phyloP scores from a whole-genome alignment of 2,888 invertebrate species.

The Epinotia bilunana region DNA sequence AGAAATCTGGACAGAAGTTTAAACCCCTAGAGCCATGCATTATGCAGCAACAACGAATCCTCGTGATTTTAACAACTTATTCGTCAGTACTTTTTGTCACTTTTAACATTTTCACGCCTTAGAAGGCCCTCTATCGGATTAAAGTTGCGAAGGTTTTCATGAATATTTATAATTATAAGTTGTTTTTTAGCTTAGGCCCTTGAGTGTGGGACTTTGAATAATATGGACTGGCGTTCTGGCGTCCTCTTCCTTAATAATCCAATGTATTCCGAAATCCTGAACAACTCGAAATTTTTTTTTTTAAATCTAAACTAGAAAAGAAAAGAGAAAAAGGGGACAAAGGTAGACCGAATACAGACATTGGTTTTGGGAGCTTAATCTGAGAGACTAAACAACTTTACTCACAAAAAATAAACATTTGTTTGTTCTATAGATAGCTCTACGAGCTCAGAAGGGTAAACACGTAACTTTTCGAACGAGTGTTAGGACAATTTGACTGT shows the following conservation, averaged over 20 bases:
- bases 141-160: slow-evolving; percentile 4
- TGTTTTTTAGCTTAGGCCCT: not conserved
- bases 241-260: not conserved
- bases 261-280: not conserved
- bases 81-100: slow-evolving; percentile 25
- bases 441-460: too few relatives aligned
- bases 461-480: too few relatives aligned
- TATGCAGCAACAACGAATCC: slow-evolving; percentile 31
- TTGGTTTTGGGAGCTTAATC: too few relatives aligned
- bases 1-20: slow-evolving; percentile 19
- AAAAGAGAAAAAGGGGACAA: not conserved
- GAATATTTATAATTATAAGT: slow-evolving; percentile 12
- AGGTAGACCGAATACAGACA: too few relatives aligned
- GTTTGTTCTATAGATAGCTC: too few relatives aligned
- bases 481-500: too few relatives aligned
- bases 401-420: too few relatives aligned
- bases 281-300: not conserved
- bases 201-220: not conserved
- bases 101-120: slow-evolving; percentile 25
- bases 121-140: slow-evolving; percentile 7
- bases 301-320: not conserved
- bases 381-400: too few relatives aligned
- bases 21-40: slow-evolving; percentile 31
- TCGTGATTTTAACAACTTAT: slow-evolving; percentile 36
- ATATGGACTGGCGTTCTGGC: not conserved